Evolutionary conservation across 2,888 invertebrate genomes (phyloP), one percentile per base, ranked within the genome.

Genomic region (Rhynchonema sp.): DNA sequence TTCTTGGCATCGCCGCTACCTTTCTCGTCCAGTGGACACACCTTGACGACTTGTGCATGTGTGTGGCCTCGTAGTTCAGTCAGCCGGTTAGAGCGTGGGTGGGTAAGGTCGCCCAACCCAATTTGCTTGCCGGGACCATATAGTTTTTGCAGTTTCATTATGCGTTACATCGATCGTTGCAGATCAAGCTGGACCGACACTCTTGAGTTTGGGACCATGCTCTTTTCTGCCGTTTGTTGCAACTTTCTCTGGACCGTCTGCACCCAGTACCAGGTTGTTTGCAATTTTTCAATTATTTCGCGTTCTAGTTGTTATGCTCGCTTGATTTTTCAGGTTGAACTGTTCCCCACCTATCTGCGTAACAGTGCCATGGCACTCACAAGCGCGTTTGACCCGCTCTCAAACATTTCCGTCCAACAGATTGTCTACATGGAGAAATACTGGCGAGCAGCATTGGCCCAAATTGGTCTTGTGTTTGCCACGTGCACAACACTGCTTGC

Each of bases 331-430:
- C n/a, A n/a, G n/a, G n/a, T 60, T 26, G 60, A 60, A 52, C 46
- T 60, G 20, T 60, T 30, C 52, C 60, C 60, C 26, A 60, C 60
- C 17, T 28, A 59, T 17, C 22, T 60, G n/a, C 57, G 60, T 17
- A 60, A 59, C 25, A 60, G 30, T 22, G 60, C 60, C 20, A 22
- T 58, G 6, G 58, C 54, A 2, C 20, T 58, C 29, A 22, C 29
- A 17, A 28, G 27, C 13, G 26, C 49, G 6, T 46, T 26, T 9
- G 53, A 28, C 3, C 52, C 49, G 49, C 20, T 58, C 17, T 54
- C 52, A 26, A 52, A 52, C 17, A 28, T 58, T 54, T 17, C 55
- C 20, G 55, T 52, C 3, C 58, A 46, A 13, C 58, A 58, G 26
- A 26, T 58, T 13, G 3, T 58, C n/a, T 58, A 58, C 30, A 3